Percentiles rank a stretch among this genome's conserved stretches.
phyloP scores from a whole-genome alignment of 2,797 vertebrate genomes.

The Kryptopterus vitreolus region DNA sequence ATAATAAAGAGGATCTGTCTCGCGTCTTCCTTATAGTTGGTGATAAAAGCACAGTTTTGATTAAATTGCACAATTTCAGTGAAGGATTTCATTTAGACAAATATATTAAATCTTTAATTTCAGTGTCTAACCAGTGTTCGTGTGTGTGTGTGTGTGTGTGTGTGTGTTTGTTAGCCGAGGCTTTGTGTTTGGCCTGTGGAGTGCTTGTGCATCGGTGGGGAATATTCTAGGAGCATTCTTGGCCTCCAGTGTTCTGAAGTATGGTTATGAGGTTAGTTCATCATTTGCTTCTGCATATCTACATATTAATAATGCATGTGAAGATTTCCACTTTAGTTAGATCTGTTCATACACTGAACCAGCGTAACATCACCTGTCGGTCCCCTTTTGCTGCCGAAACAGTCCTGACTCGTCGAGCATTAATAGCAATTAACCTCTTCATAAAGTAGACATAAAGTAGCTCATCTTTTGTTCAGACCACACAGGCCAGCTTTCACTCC shows the following conservation, averaged over 20 bases:
- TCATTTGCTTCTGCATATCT: neutral
- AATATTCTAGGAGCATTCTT: slow-evolving; percentile 95
- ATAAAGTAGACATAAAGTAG: too few relatives aligned
- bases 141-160: neutral
- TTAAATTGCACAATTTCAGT: neutral
- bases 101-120: neutral
- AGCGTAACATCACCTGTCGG: too few relatives aligned
- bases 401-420: too few relatives aligned
- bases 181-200: slow-evolving; percentile 86
- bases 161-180: slow-evolving; percentile 42
- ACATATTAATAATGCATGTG: too few relatives aligned
- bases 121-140: neutral
- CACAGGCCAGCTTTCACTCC: too few relatives aligned
- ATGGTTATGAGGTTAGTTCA: slow-evolving; percentile 88
- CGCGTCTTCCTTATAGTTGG: neutral
- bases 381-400: too few relatives aligned
- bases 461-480: too few relatives aligned
- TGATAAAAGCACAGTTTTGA: neutral
- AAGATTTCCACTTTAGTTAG: neutral
- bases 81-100: neutral
- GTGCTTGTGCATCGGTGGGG: slow-evolving; percentile 95
- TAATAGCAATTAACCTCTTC: too few relatives aligned
- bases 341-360: too few relatives aligned
- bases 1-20: neutral
- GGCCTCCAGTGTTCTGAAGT: slow-evolving; percentile 90